phyloP scores from a whole-genome alignment of 2,113 vertebrate species.

The Dissostichus mawsoni region DNA sequence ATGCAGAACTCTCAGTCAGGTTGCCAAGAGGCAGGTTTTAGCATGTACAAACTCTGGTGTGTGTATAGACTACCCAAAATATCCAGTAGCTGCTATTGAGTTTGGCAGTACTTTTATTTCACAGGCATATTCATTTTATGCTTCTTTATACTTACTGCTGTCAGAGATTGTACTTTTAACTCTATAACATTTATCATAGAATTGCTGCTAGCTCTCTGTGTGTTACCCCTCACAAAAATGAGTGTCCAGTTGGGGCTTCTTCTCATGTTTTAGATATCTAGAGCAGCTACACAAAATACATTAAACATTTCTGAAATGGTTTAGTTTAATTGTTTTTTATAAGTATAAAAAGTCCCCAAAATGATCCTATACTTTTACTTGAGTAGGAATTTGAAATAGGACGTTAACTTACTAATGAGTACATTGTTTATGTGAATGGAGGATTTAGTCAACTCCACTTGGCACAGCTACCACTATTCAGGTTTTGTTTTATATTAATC shows the following conservation, averaged over 20 bases:
- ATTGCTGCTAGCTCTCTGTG: no score
- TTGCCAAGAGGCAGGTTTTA: conserved; percentile 19
- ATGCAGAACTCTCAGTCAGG: conserved; percentile 10
- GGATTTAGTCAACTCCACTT: conserved; percentile 6
- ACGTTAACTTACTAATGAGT: no score
- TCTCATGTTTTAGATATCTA: no score
- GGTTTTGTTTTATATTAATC: neutral
- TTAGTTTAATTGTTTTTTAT: no score
- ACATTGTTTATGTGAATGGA: neutral
- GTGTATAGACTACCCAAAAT: conserved; percentile 3
- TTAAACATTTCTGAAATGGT: no score
- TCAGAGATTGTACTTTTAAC: no score
- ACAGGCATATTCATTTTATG: neutral
- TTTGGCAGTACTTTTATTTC: neutral
- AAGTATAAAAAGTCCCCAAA: neutral
- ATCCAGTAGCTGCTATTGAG: neutral
- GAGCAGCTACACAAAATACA: no score
- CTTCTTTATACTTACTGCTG: no score
- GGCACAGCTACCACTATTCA: neutral
- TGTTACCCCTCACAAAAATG: no score
- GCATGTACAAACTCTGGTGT: conserved; percentile 5
- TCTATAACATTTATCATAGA: no score
- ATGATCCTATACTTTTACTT: neutral
- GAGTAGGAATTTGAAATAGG: no score
- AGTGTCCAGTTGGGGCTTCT: no score